Conservation (phyloP, 2,888 invertebrate genomes). For the Pollenia griseotomentosa region DNA sequence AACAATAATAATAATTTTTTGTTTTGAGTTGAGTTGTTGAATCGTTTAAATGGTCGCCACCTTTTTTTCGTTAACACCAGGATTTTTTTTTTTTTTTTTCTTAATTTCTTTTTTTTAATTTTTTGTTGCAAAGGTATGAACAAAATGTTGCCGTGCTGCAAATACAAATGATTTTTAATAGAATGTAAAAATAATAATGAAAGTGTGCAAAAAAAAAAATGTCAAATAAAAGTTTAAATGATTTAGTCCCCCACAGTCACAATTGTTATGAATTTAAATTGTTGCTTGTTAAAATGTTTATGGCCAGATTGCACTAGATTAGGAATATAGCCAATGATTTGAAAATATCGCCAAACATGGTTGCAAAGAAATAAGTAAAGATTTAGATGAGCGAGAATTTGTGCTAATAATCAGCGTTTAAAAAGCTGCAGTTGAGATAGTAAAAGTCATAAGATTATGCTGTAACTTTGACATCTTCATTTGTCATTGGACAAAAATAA, state of each 20-base stretch:
- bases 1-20: slow-evolving; percentile 77
- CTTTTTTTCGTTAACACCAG: slow-evolving; percentile 76
- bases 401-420: too few species aligned
- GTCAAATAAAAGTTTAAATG: neutral
- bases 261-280: slow-evolving; percentile 53
- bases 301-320: neutral
- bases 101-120: neutral
- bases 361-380: too few species aligned
- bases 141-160: neutral
- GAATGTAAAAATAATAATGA: slow-evolving; percentile 32
- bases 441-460: too few species aligned
- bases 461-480: too few species aligned
- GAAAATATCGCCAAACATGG: too few species aligned
- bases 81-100: slow-evolving; percentile 8
- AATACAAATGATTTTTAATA: slow-evolving; percentile 11
- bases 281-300: slow-evolving; percentile 13
- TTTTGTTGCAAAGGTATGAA: neutral
- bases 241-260: slow-evolving; percentile 46
- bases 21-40: slow-evolving; percentile 82
- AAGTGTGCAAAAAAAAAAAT: neutral
- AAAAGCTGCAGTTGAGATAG: too few species aligned
- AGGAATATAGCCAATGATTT: too few species aligned
- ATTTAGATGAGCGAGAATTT: too few species aligned
- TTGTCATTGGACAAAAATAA: too few species aligned
- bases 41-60: slow-evolving; percentile 83